Conservation (phyloP, 2,113 vertebrate genomes). For the Eptesicus fuscus region DNA sequence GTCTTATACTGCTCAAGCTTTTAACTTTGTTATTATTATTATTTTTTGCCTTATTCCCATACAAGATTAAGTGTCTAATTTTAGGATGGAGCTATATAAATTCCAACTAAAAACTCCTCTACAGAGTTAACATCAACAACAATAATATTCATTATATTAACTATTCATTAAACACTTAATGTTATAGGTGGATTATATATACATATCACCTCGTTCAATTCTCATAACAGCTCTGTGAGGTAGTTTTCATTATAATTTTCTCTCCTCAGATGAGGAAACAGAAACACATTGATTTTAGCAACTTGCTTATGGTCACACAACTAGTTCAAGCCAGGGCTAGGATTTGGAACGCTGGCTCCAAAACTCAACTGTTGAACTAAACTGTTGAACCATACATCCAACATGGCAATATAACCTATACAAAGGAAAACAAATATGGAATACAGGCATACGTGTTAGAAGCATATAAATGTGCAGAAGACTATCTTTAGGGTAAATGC, state of each 20-base stretch:
- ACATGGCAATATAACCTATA: background rate
- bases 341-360: background rate
- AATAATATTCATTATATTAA: background rate
- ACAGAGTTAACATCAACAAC: background rate
- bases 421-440: background rate
- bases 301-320: background rate
- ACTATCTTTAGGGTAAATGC: background rate
- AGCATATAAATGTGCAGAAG: background rate
- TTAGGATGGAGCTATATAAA: background rate
- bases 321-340: background rate
- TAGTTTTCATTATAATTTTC: background rate
- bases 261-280: background rate
- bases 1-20: background rate
- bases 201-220: background rate
- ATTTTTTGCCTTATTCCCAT: background rate
- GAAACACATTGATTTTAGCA: background rate
- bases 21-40: background rate
- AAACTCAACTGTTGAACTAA: background rate
- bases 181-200: background rate
- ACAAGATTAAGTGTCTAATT: background rate
- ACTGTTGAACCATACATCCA: background rate
- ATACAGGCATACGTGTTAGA: background rate
- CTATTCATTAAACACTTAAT: background rate
- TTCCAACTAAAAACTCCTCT: background rate
- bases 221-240: background rate